phyloP scores from a whole-genome alignment of 2,888 invertebrate genomes.

The Amphipoea oculea region DNA sequence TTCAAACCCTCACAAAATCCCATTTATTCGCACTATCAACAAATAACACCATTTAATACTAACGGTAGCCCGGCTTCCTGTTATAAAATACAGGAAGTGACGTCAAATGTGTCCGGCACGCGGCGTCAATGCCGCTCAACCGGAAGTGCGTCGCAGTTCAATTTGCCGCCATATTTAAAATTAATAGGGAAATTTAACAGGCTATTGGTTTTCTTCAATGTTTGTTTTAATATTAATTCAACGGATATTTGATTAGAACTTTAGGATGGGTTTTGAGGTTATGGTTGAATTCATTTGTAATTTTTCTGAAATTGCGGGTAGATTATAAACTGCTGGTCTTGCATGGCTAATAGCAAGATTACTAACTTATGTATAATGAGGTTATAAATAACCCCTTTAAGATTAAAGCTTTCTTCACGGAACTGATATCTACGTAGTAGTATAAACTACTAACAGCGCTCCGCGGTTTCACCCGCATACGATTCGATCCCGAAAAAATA shows the following conservation, averaged over 20 bases:
- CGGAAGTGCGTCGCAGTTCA: constrained; percentile 80
- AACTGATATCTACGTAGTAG: too few species aligned
- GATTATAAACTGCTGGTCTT: neutral
- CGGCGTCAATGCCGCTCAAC: constrained; percentile 65
- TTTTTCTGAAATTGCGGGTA: neutral
- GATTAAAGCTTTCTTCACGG: too few species aligned
- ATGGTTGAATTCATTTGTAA: constrained; percentile 17
- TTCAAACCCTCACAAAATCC: constrained; percentile 30
- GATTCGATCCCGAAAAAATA: too few species aligned
- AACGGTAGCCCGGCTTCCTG: constrained; percentile 71
- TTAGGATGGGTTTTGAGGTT: constrained; percentile 36
- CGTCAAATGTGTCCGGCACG: constrained; percentile 74
- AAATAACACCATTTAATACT: constrained; percentile 67
- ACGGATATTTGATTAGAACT: constrained; percentile 54
- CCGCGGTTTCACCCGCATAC: too few species aligned
- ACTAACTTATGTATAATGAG: neutral
- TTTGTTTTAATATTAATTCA: constrained; percentile 50
- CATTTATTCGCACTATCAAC: constrained; percentile 57
- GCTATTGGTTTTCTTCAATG: constrained; percentile 63
- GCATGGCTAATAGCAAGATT: neutral
- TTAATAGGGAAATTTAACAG: constrained; percentile 71
- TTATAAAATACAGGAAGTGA: constrained; percentile 76
- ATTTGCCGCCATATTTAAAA: constrained; percentile 79
- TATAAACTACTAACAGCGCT: too few species aligned
- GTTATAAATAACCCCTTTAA: too few species aligned